phyloP scores from a whole-genome alignment of 2,888 invertebrate species.

The Stictocephala bisonia region DNA sequence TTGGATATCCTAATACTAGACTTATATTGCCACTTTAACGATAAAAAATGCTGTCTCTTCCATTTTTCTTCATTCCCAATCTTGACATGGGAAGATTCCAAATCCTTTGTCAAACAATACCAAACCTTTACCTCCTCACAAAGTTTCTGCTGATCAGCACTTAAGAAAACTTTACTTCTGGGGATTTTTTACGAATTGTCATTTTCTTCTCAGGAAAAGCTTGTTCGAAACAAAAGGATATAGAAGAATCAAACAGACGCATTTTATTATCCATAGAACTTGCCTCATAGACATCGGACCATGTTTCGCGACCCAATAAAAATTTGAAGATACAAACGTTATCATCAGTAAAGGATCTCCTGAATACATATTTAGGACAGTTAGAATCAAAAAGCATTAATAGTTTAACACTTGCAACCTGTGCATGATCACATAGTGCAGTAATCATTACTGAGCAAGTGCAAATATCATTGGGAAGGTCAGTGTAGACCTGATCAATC shows the following conservation, averaged over 20 bases:
- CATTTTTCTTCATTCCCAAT: too few species aligned
- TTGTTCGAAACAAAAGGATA: not conserved
- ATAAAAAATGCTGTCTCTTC: slow-evolving; percentile 7
- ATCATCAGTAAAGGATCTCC: not conserved
- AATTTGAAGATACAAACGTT: not conserved
- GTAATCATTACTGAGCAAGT: not conserved
- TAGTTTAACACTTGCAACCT: not conserved
- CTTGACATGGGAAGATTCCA: slow-evolving; percentile 11
- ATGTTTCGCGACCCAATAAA: not conserved
- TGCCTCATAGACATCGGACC: not conserved
- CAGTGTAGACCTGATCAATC: slow-evolving; percentile 15
- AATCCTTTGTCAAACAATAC: not conserved
- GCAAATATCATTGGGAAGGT: not conserved
- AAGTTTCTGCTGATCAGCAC: not conserved
- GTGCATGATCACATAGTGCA: not conserved
- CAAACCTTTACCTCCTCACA: not conserved
- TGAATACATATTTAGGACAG: not conserved
- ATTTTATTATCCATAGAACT: not conserved
- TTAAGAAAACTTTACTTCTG: not conserved
- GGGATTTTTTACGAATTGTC: not conserved
- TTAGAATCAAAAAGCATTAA: not conserved
- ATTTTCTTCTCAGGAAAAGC: slow-evolving; percentile 10
- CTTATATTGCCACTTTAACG: not conserved
- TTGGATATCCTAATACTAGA: not conserved
- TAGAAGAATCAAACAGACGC: not conserved